These are phyloP conservation scores for Vannuccia rotundouncinata DNA, from an alignment of 2,888 invertebrate species.

Conservation along the genomic window DNA sequence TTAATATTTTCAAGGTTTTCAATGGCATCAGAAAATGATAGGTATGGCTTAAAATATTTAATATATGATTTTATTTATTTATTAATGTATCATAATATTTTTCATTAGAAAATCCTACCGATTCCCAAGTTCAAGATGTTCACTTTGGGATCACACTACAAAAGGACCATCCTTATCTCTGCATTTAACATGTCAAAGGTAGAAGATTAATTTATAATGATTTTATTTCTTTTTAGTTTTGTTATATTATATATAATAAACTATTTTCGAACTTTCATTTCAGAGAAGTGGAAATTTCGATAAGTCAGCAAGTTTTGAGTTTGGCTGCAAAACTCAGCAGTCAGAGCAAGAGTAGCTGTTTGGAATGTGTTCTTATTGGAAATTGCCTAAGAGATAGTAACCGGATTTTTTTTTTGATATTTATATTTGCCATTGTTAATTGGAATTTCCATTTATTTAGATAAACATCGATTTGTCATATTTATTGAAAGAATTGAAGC, in stretches of 20 bases:
- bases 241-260: too few relatives aligned
- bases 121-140: conserved; percentile 49
- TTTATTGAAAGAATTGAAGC: neutral
- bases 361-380: neutral
- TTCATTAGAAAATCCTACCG: conserved; percentile 18
- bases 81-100: too few relatives aligned
- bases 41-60: too few relatives aligned
- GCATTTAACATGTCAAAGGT: conserved; percentile 49
- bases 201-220: too few relatives aligned
- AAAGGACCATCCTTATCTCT: conserved; percentile 46
- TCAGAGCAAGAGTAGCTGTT: neutral
- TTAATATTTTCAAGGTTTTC: too few relatives aligned
- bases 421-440: neutral
- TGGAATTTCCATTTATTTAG: neutral
- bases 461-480: neutral
- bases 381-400: neutral
- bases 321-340: neutral
- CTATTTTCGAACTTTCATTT: too few relatives aligned
- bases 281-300: conserved; percentile 1
- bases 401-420: too few relatives aligned
- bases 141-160: conserved; percentile 50
- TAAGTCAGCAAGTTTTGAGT: neutral
- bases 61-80: too few relatives aligned
- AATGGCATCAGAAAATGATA: too few relatives aligned
- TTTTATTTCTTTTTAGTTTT: too few relatives aligned